Evolutionary conservation across 2,888 invertebrate genomes (phyloP), one percentile per base, ranked within the genome.

Genomic region (Xanthia icteritia): DNA sequence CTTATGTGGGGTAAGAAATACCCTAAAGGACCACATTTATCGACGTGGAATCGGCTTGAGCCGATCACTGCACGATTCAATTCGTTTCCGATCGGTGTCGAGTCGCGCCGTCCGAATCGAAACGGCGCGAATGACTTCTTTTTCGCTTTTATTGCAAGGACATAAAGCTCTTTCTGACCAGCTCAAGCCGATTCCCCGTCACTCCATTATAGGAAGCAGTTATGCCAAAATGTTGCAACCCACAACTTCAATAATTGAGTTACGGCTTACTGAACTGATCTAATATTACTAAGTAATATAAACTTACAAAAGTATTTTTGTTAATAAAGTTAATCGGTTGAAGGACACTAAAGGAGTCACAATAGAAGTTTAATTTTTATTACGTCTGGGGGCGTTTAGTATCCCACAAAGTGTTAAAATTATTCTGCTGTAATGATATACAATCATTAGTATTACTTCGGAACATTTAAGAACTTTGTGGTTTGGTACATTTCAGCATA

Each of bases 401-500:
- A 17, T 9, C 9, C 54, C 54, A 23, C 23, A 45, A 45, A 23
- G 8, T 23, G 54, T 9, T 4, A 11, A 54, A 54, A 54, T n/a
- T 54, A 54, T 54, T 23, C 8, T 23, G 23, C 23, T 20, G 20
- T 20, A 51, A 51, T 51, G 15, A 48, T 17, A 17, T 5, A 5
- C 0, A 48, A 17, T 20, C 13, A 48, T 48, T 48, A 48, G 17
- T 23, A 23, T 27, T 6, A 58, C 27, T 27, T 58, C 27, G 1
- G 58, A 58, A 27, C 17, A 58, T 17, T 17, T 17, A 31, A 60
- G 8, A 60, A 9, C 20, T 5, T 20, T 45, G 63, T 71, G 48
- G n/a, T 31, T 58, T 64, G 31, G 56, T 58, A 48, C 15, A 20
- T 27, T 77, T 71, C 56, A 23, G 31, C 31, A 56, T 48, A 42